Percentiles rank a stretch among this genome's conserved stretches.
These are phyloP conservation scores for Beroe ovata DNA, from an alignment of 37 sponge, comb jelly and placozoan genomes.

Conservation along the genomic window DNA sequence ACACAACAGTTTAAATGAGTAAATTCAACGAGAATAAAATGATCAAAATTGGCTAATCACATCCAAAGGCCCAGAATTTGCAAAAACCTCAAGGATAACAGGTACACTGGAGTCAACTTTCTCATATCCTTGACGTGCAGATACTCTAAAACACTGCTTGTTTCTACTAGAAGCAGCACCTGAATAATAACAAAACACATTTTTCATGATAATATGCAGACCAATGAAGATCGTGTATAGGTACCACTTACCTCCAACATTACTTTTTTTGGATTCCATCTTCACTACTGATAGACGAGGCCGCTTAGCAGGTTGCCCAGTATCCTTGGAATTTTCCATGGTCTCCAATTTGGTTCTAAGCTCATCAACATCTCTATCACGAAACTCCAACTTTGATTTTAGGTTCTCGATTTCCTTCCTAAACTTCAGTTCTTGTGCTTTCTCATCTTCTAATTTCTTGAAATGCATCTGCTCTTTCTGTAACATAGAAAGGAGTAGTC, in stretches of 20 bases:
- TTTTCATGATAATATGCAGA: background rate
- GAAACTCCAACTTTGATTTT: slow-evolving; percentile 23
- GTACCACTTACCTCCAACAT: too few relatives aligned
- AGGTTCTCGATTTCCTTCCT: background rate
- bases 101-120: too few relatives aligned
- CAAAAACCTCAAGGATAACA: too few relatives aligned
- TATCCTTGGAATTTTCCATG: background rate
- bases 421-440: background rate
- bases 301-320: background rate
- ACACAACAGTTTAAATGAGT: too few relatives aligned
- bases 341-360: background rate
- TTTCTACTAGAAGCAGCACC: background rate
- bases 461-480: slow-evolving; percentile 23
- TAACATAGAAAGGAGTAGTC: background rate
- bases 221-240: too few relatives aligned
- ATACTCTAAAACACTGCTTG: background rate
- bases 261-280: background rate
- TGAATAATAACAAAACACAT: too few relatives aligned
- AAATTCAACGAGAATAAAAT: too few relatives aligned
- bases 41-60: too few relatives aligned
- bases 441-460: background rate
- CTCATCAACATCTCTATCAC: slow-evolving; percentile 11
- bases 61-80: too few relatives aligned
- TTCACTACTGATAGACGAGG: slow-evolving; percentile 45
- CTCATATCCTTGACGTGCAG: background rate